Evolutionary conservation across 1,140 invertebrate species (phyloP), one percentile per base, ranked within the genome.

Genomic region (Planococcus citri): DNA sequence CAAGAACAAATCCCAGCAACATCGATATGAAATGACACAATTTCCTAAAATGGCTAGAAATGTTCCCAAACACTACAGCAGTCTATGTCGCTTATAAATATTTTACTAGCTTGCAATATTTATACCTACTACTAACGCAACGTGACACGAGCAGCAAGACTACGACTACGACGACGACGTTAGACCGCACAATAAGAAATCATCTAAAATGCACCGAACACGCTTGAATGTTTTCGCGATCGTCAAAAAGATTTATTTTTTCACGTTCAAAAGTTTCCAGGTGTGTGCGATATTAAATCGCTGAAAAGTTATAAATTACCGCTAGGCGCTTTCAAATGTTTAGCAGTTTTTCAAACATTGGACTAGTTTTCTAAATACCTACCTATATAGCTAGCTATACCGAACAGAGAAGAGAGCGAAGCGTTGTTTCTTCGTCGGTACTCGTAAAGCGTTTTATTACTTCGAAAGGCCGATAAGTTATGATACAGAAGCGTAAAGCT

Each of bases 221-320:
- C 41, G 12, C 41, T 17, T 17, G n/a, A 14, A 20, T 17, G 41
- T n/a, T 51, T 51, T 51, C 41, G 10, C 41, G 41, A 51, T 51
- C 41, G 41, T 51, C 41, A 20, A 51, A 51, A 51, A 51, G 41
- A 51, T 51, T 51, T 51, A 51, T 51, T 51, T 14, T 14, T 51
- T 37, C 17, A 17, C 41, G 12, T 51, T 51, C 10, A 17, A 51
- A 51, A 51, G 41, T 51, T 51, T 51, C 41, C 41, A 51, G 41
- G 41, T 51, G 41, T 51, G 41, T 51, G 41, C 41, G 41, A 51
- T 51, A 51, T 51, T 51, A 51, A 51, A 51, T 51, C 41, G 41
- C 41, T 20, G 41, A 51, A 51, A 51, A 51, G 41, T 51, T 51
- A 51, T 51, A 51, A 51, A 51, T 51, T 51, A 51, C n/a, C 41